Percentiles rank a stretch among this genome's conserved stretches.
phyloP scores from a whole-genome alignment of 37 sponge, comb jelly and placozoan genomes.

The Diacarnus erythraeanus region DNA sequence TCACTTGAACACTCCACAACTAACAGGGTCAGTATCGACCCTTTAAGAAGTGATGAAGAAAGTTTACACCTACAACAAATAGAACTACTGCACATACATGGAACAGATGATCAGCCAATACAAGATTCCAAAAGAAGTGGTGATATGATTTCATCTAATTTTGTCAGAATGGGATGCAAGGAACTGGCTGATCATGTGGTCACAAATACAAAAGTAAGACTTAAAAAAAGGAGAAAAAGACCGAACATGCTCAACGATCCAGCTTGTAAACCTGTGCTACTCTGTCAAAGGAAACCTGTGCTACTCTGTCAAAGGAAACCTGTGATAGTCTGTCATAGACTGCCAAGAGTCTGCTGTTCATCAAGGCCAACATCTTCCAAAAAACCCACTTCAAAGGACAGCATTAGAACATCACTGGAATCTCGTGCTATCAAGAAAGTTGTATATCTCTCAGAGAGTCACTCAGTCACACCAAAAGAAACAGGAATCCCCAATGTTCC shows the following conservation, averaged over 20 bases:
- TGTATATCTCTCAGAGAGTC: slow-evolving; percentile 50
- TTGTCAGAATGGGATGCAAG: background rate
- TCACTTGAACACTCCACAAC: no score
- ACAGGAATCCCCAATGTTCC: slow-evolving; percentile 45
- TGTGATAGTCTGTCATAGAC: no score
- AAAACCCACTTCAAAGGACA: background rate
- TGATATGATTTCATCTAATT: background rate
- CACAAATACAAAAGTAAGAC: slow-evolving; percentile 15
- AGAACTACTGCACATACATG: no score
- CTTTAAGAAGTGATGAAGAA: no score
- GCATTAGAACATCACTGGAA: background rate
- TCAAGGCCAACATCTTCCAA: background rate
- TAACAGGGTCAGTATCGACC: no score
- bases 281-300: background rate
- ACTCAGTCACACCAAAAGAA: slow-evolving; percentile 15
- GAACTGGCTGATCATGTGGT: slow-evolving; percentile 40
- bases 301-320: no score
- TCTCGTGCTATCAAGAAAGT: background rate
- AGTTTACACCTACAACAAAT: no score
- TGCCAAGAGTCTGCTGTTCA: background rate
- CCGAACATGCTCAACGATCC: background rate
- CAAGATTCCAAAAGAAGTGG: background rate
- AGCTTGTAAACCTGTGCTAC: background rate
- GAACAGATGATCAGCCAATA: background rate
- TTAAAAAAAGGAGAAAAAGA: slow-evolving; percentile 4